Evolutionary conservation across 2,113 vertebrate genomes (phyloP), one percentile per base, ranked within the genome.

Genomic region (Coturnix japonica): DNA sequence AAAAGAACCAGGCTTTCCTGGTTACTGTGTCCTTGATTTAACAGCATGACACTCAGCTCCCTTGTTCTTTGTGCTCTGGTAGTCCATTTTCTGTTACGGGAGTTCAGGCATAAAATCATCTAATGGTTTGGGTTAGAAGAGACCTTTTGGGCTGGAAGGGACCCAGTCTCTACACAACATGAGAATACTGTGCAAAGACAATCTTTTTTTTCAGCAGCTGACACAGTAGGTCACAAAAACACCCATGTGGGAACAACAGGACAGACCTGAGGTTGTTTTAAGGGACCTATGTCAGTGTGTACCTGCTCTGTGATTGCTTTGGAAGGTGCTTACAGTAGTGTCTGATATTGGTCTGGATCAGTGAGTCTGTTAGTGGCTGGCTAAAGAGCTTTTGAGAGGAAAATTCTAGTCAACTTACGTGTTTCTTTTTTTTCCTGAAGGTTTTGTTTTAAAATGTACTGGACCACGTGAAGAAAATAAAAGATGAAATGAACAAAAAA

Each of bases 231-330:
- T 47, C 23, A n/a, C 37, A n/a, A 28, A 15, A 54, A 18, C 30
- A 65, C 41, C 11, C 53, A 41, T 17, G 8, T n/a, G 53, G 31
- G 13, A 77, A 15, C 15, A 72, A 39, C 20, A 35, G 65, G 25
- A 26, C 15, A 61, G 85, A 72, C 3, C 30, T 39, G 22, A 0
- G 1, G 5, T 77, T 33, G 16, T 64, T 37, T 53, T 26, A 43
- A 7, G 26, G n/a, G 19, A 28, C 23, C 37, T 53, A 7, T 1
- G 0, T 11, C 2, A 56, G 43, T 0, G 0, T 16, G 11, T 28
- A 20, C 16, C 37, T 51, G 35, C 46, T 47, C 17, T 26, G 33
- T 15, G 22, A 9, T 9, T 57, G 17, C 37, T 61, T 39, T 54
- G 66, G 12, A 60, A 91, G 10, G 18, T 30, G 16, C 47, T 86